Evolutionary conservation across 2,888 invertebrate genomes (phyloP).

Genomic region (Coremacera marginata): DNA sequence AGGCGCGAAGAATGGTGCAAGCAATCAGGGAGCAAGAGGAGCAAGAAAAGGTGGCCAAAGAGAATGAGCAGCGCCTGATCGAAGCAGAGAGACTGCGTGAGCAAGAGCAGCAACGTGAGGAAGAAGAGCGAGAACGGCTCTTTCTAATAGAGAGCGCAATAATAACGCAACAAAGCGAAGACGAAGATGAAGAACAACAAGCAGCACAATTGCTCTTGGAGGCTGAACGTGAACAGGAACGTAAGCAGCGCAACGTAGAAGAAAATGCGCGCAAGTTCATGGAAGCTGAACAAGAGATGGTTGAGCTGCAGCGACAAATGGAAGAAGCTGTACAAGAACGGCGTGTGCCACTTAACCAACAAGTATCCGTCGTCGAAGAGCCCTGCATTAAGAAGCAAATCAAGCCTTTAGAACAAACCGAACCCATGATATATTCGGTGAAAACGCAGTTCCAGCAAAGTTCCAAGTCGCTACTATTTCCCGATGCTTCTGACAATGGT

Average conservation of each 20-base stretch:
- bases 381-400: conserved; percentile 54
- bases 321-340: conserved; percentile 44
- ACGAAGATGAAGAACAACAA: conserved; percentile 32
- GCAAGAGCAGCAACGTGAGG: conserved; percentile 43
- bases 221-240: conserved; percentile 42
- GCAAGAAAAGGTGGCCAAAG: conserved; percentile 39
- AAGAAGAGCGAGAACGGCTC: conserved; percentile 37
- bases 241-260: conserved; percentile 57
- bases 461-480: conserved; percentile 60
- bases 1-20: not conserved
- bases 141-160: not conserved
- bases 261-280: conserved; percentile 63
- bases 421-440: conserved; percentile 55
- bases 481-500: conserved; percentile 63
- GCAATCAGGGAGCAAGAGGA: not conserved
- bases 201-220: conserved; percentile 44
- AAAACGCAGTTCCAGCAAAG: conserved; percentile 66
- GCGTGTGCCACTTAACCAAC: not conserved
- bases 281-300: conserved; percentile 66
- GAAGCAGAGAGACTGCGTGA: conserved; percentile 46
- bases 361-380: conserved; percentile 55
- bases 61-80: conserved; percentile 39
- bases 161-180: conserved; percentile 38
- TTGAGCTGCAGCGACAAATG: conserved; percentile 57
- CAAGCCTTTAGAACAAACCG: conserved; percentile 50